Evolutionary conservation across 35 echinoderm and acorn worm species (phyloP).

Genomic region (Diadema setosum): DNA sequence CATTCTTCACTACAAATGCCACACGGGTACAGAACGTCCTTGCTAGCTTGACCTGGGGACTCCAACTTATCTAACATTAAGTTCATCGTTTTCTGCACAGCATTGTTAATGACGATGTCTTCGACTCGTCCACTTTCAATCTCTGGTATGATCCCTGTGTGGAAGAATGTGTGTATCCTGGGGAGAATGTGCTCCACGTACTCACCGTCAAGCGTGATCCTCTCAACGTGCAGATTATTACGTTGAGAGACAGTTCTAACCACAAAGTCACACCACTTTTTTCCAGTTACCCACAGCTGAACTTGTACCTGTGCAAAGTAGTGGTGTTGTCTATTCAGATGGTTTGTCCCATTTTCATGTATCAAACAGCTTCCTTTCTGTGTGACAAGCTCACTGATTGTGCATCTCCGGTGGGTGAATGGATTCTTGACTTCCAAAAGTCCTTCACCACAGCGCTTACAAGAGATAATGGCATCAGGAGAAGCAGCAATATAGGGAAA

Average conservation of each 20-base stretch:
- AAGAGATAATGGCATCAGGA: conserved; percentile 25
- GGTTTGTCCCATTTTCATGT: conserved; percentile 16
- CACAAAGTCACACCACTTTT: conserved; percentile 21
- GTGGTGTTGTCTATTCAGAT: neutral
- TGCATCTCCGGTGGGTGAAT: conserved; percentile 11
- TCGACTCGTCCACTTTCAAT: neutral
- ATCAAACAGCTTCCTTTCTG: conserved; percentile 15
- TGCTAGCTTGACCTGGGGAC: neutral
- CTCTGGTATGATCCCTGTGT: conserved; percentile 33
- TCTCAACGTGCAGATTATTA: conserved; percentile 51
- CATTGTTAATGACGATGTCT: conserved; percentile 13
- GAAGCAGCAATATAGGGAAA: conserved; percentile 55
- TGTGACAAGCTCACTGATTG: neutral
- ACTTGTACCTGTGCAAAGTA: conserved; percentile 44
- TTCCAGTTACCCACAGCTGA: conserved; percentile 35
- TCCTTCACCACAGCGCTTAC: conserved; percentile 48
- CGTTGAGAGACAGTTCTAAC: neutral
- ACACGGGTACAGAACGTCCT: neutral
- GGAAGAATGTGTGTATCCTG: conserved; percentile 16
- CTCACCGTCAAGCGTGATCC: neutral
- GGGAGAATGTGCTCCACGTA: neutral
- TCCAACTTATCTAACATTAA: neutral
- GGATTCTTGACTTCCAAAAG: conserved; percentile 60
- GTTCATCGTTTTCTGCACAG: neutral
- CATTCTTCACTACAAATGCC: conserved; percentile 39